phyloP scores from a whole-genome alignment of 92 coral and sea anemone genomes.

The Galaxea fascicularis region DNA sequence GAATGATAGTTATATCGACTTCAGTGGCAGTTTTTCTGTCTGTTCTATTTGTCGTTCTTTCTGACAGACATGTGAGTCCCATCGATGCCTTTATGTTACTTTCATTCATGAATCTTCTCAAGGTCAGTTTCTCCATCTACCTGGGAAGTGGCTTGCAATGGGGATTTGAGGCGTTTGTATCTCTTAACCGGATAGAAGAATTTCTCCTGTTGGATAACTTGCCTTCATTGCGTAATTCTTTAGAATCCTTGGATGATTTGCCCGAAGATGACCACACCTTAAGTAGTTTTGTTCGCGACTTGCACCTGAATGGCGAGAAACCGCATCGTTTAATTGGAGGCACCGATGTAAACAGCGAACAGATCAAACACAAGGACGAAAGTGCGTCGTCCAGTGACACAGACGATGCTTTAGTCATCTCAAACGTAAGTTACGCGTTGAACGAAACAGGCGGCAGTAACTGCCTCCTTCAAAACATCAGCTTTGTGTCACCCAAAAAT shows the following conservation, averaged over 20 bases:
- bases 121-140: background rate
- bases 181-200: background rate
- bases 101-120: constrained; percentile 2
- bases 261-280: background rate
- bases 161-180: background rate
- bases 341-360: no score
- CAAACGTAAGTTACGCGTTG: background rate
- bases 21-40: background rate
- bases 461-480: background rate
- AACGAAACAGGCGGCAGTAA: no score
- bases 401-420: background rate
- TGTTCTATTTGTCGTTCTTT: background rate
- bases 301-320: no score
- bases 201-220: constrained; percentile 7
- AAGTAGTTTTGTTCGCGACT: no score
- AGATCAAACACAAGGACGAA: background rate
- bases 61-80: background rate
- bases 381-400: background rate
- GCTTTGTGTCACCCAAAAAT: background rate
- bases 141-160: background rate
- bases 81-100: constrained; percentile 11
- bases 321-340: no score
- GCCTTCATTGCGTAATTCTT: background rate
- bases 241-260: background rate
- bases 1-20: background rate